Evolutionary conservation across 1,140 invertebrate genomes (phyloP).

Genomic region (Euura saliciscinereae): DNA sequence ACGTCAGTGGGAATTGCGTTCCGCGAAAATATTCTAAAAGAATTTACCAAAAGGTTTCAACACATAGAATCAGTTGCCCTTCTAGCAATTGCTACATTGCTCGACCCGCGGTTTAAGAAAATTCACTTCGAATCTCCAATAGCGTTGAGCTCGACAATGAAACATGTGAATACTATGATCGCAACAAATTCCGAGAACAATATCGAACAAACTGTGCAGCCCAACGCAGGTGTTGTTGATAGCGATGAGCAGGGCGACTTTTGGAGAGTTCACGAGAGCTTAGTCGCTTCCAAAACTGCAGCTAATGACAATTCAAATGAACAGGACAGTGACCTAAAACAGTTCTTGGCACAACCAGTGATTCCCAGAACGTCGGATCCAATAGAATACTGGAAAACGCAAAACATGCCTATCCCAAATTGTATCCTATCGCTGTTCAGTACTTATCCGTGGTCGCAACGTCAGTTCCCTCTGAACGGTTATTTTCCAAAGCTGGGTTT

Average conservation of each 20-base stretch:
- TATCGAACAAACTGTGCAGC: neutral
- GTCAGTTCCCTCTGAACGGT: conserved; percentile 46
- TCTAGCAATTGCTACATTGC: conserved; percentile 41
- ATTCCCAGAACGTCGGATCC: neutral
- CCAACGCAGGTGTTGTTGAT: neutral
- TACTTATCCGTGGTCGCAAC: conserved; percentile 43
- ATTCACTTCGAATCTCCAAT: conserved; percentile 39
- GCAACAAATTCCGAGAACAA: conserved; percentile 19
- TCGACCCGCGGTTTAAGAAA: conserved; percentile 49
- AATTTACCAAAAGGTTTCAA: conserved; percentile 41
- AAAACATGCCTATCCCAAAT: neutral
- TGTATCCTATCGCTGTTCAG: conserved; percentile 26
- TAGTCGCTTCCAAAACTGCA: neutral
- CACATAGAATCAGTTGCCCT: conserved; percentile 33
- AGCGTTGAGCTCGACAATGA: conserved; percentile 33
- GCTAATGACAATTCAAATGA: neutral
- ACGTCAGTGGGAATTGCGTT: conserved; percentile 30
- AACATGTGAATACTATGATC: conserved; percentile 26
- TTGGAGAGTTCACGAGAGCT: neutral
- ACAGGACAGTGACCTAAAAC: neutral
- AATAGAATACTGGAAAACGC: neutral
- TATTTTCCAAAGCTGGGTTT: conserved; percentile 43
- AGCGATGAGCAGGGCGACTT: neutral
- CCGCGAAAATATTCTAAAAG: conserved; percentile 25
- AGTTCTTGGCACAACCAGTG: neutral